Conservation (phyloP, 1,140 invertebrate species). For the Tetragnatha versicolor region DNA sequence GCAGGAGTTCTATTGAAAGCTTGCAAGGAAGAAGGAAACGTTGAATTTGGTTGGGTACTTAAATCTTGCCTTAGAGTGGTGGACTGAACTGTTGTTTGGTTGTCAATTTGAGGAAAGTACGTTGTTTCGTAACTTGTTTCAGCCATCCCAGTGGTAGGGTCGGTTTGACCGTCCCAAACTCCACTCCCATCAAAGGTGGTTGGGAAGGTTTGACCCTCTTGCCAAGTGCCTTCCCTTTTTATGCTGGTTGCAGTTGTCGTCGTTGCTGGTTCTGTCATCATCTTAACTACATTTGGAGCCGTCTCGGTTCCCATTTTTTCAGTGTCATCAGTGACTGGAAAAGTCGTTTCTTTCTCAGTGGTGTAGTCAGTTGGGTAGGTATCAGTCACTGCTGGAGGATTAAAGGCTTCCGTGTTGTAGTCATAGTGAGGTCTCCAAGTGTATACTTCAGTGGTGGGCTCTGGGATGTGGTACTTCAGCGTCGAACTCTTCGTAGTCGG, state of each 20-base stretch:
- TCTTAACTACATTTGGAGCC: neutral
- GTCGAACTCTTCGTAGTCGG: neutral
- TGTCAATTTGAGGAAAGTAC: neutral
- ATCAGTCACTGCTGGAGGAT: neutral
- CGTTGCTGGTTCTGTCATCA: neutral
- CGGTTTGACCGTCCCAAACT: neutral
- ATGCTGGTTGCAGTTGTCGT: neutral
- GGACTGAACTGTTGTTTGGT: neutral
- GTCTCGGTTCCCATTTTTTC: neutral
- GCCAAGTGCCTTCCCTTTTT: neutral
- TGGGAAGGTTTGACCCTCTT: neutral
- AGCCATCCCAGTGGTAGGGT: neutral
- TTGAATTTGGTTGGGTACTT: neutral
- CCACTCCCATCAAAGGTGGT: neutral
- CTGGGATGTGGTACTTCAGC: conserved; percentile 13
- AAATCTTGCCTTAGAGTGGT: neutral
- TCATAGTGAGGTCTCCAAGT: conserved; percentile 10
- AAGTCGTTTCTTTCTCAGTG: neutral
- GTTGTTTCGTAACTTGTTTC: conserved; percentile 6
- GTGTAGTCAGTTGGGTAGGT: neutral
- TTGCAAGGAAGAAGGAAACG: neutral
- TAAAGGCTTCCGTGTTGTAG: neutral
- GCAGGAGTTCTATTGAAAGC: conserved; percentile 26
- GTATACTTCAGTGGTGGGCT: conserved; percentile 28
- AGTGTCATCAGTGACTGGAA: neutral